Evolutionary conservation across 1,140 invertebrate species (phyloP).

Genomic region (Penaeus vannamei): DNA sequence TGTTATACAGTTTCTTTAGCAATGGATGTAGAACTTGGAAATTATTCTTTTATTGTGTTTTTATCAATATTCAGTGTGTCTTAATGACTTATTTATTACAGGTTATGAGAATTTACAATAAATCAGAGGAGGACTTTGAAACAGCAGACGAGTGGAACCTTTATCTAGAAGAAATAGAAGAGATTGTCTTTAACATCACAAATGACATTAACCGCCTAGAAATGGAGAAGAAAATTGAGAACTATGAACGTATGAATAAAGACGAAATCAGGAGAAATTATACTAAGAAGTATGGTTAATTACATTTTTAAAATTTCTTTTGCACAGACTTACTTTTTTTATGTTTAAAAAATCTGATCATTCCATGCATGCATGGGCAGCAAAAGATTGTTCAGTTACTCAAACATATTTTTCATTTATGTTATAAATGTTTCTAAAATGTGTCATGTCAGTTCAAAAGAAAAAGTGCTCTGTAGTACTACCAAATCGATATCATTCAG

Average conservation of each 20-base stretch:
- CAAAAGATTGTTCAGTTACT: too few relatives aligned
- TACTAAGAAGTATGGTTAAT: conserved; percentile 77
- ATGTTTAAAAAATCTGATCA: too few relatives aligned
- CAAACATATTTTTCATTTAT: too few relatives aligned
- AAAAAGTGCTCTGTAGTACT: too few relatives aligned
- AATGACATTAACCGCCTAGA: conserved; percentile 92
- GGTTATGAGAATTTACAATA: conserved; percentile 91
- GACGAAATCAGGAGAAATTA: conserved; percentile 89
- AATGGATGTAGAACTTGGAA: conserved; percentile 68
- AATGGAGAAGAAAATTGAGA: conserved; percentile 93
- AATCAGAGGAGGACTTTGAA: conserved; percentile 91
- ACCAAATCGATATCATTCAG: too few relatives aligned
- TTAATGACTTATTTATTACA: neutral
- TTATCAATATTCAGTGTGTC: neutral
- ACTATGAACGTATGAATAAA: conserved; percentile 94
- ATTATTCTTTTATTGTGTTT: neutral
- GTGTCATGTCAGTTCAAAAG: too few relatives aligned
- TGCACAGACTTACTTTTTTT: too few relatives aligned
- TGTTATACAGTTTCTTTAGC: conserved; percentile 77
- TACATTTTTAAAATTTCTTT: conserved; percentile 66
- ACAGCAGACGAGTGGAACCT: conserved; percentile 89
- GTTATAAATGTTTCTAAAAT: too few relatives aligned
- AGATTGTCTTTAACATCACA: conserved; percentile 90
- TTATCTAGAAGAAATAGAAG: conserved; percentile 92
- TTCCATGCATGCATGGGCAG: too few relatives aligned